Evolutionary conservation across 2,888 invertebrate species (phyloP).

Genomic region (Congeria kusceri): DNA sequence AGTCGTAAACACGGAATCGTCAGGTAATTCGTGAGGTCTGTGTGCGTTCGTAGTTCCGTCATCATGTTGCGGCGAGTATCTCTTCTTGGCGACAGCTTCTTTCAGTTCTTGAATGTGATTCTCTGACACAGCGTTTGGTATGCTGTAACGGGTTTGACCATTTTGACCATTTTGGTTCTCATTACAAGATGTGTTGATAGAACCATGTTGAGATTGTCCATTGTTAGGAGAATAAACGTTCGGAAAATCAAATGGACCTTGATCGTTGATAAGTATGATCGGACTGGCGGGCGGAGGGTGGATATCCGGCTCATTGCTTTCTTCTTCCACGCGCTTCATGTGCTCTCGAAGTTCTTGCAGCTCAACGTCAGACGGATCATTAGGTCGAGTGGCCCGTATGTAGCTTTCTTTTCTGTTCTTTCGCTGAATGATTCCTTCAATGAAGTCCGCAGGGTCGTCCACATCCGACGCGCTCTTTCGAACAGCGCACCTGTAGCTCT

Average conservation of each 20-base stretch:
- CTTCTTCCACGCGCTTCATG: slow-evolving; percentile 30
- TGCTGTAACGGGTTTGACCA: slow-evolving; percentile 1
- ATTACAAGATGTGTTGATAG: slow-evolving; percentile 20
- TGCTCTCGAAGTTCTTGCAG: slow-evolving; percentile 44
- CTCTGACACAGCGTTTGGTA: slow-evolving; percentile 43
- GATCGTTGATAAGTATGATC: slow-evolving; percentile 22
- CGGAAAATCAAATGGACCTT: slow-evolving; percentile 8
- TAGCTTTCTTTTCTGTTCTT: slow-evolving; percentile 82
- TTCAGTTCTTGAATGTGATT: slow-evolving; percentile 70
- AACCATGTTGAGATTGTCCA: slow-evolving; percentile 16
- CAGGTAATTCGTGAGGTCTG: slow-evolving; percentile 29
- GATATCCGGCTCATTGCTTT: slow-evolving; percentile 11
- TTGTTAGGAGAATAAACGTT: slow-evolving; percentile 9
- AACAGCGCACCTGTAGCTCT: slow-evolving; percentile 83
- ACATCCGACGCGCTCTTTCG: slow-evolving; percentile 66
- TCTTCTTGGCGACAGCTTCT: slow-evolving; percentile 59
- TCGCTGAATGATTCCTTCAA: slow-evolving; percentile 74
- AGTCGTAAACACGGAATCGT: slow-evolving; percentile 47
- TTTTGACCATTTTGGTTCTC: slow-evolving; percentile 41
- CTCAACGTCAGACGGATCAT: slow-evolving; percentile 46
- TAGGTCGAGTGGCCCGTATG: slow-evolving; percentile 70
- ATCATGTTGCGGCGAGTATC: slow-evolving; percentile 48
- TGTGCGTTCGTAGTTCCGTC: slow-evolving; percentile 15
- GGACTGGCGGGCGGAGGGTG: slow-evolving; percentile 17
- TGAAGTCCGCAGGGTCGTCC: slow-evolving; percentile 75